Base-by-base conservation (phyloP, 2,888 invertebrate species). In the Pherbina coryleti region DNA sequence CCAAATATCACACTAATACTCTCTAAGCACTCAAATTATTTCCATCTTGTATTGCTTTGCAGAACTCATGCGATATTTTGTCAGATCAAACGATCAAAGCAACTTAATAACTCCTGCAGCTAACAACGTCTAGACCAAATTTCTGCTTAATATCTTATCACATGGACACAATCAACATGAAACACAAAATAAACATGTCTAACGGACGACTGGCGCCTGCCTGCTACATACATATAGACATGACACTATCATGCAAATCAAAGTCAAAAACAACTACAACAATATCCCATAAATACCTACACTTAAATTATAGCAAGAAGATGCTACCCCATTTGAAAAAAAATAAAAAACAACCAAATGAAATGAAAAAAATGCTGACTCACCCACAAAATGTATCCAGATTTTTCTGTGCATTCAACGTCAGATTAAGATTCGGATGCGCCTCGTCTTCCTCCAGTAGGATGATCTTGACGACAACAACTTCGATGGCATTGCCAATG, bases 401-500 rank as follows among this genome's bases (percentile, higher is more conserved):
- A 14, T 96, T 96, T 81, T 92, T 91, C 86, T 97, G 96, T 0
- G 97, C 97, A 88, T 96, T 95, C 74, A 94, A 93, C 3, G 94
- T 93, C 64, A 95, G 92, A 87, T 94, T 93, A 76, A 96, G 90
- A 75, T 93, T 93, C 76, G 93, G 92, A 82, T 87, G 86, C 11
- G 91, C 91, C 70, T 92, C 91, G 80, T 91, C 90, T 79, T 91
- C 90, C 81, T 91, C 90, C 80, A 97, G 91, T 31, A 96, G 91
- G 81, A 97, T 93, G 69, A 97, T 94, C 86, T 94, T 93, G 17
- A 97, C 97, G 53, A 97, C 94, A n/a, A 95, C 95, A 79, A 97
- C 93, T 89, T 96, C 96, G 84, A 97, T 94, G 87, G 95, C 94
- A 90, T 97, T 97, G 71, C 97, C 97, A 83, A 97, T 96, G 74